Conservation (phyloP, 2,797 vertebrate species). For the Valencia hispanica region DNA sequence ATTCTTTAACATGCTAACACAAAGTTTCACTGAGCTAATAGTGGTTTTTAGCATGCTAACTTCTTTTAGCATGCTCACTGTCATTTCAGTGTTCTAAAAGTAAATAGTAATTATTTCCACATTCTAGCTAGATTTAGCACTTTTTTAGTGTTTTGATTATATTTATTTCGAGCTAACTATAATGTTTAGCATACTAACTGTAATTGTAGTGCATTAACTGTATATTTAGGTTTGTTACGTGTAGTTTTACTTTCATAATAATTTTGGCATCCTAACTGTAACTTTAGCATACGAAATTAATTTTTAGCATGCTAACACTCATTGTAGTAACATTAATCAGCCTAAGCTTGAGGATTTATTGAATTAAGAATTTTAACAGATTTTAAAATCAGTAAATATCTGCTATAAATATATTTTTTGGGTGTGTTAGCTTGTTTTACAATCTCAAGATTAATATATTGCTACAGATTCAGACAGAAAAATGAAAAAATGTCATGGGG, state of each 20-base stretch:
- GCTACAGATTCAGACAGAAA: not conserved
- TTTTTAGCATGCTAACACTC: not conserved
- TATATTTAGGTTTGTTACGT: not conserved
- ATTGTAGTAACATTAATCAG: not conserved
- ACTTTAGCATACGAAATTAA: not conserved
- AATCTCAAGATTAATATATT: not conserved
- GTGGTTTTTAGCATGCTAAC: not conserved
- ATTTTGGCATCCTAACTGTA: not conserved
- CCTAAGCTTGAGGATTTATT: not conserved
- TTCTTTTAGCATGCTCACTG: not conserved
- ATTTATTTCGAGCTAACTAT: not conserved
- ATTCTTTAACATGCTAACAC: not conserved
- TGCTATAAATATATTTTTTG: not conserved
- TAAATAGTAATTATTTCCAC: not conserved
- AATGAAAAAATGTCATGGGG: not conserved
- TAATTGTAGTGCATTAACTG: not conserved
- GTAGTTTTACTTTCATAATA: not conserved
- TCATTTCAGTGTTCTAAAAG: not conserved
- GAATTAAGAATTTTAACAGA: not conserved
- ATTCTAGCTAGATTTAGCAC: not conserved
- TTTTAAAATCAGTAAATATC: not conserved
- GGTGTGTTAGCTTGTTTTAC: not conserved
- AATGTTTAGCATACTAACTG: not conserved
- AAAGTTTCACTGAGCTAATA: not conserved
- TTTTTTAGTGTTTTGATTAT: not conserved